These are phyloP conservation scores for Sparidentex hasta DNA, from an alignment of 2,797 vertebrate species.

Conservation along the genomic window DNA sequence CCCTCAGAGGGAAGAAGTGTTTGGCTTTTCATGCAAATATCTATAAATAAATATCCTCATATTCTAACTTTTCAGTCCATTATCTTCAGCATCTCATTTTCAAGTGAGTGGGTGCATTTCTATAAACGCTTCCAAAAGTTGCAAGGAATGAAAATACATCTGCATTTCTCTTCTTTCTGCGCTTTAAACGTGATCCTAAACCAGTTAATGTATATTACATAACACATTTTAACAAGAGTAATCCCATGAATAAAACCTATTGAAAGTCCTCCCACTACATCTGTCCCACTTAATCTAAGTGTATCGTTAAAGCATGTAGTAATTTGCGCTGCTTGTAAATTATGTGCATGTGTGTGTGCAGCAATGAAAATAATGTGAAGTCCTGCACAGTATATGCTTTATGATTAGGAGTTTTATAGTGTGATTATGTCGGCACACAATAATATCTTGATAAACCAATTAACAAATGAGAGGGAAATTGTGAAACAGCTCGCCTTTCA, in stretches of 20 bases:
- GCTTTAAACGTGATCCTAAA: conserved; percentile 7
- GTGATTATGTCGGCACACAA: neutral
- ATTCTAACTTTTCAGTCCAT: conserved; percentile 50
- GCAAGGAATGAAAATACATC: conserved; percentile 19
- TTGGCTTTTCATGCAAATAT: conserved; percentile 55
- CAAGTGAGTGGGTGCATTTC: conserved; percentile 30
- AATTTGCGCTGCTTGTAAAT: neutral
- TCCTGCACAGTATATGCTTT: conserved; percentile 7
- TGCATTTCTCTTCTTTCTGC: neutral
- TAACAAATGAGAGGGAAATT: neutral
- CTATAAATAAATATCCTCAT: conserved; percentile 21
- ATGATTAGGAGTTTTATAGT: neutral
- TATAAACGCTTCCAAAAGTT: neutral
- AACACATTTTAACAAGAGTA: conserved; percentile 29
- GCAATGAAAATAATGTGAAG: conserved; percentile 24
- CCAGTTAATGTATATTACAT: conserved; percentile 14
- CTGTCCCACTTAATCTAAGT: conserved; percentile 30
- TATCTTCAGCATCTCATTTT: conserved; percentile 55
- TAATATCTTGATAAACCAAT: neutral
- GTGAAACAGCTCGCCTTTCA: neutral
- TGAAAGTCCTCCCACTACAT: conserved; percentile 44
- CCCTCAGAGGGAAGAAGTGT: conserved; percentile 28
- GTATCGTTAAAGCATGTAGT: neutral
- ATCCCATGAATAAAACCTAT: conserved; percentile 38
- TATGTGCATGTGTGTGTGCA: neutral